These are phyloP conservation scores for Turritopsis dohrnii DNA, from an alignment of 30 jellyfish, hydroid and myxozoan species.

Conservation along the genomic window DNA sequence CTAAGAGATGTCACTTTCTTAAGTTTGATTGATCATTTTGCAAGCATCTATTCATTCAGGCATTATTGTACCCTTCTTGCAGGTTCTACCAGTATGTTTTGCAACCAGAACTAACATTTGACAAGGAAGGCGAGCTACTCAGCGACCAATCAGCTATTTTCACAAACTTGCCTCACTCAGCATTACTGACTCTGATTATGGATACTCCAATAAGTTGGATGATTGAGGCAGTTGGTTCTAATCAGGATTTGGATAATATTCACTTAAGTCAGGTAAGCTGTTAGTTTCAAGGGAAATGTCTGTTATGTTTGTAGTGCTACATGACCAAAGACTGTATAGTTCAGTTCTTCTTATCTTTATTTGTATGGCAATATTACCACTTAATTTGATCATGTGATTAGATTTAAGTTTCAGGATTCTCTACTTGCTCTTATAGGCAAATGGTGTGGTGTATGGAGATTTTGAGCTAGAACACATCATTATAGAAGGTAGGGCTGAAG, in stretches of 20 bases:
- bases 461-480: constrained; percentile 83
- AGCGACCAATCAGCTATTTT: constrained; percentile 66
- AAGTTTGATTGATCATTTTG: too few relatives aligned
- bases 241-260: constrained; percentile 80
- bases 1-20: too few relatives aligned
- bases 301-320: too few relatives aligned
- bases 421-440: constrained; percentile 41
- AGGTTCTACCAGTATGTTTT: constrained; percentile 88
- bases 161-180: constrained; percentile 78
- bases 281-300: too few relatives aligned
- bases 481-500: constrained; percentile 80
- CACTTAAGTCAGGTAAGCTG: constrained; percentile 59
- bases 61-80: neutral
- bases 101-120: constrained; percentile 74
- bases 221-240: constrained; percentile 82
- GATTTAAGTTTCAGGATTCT: neutral
- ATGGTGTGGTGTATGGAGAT: constrained; percentile 74
- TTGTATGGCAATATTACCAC: too few relatives aligned
- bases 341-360: too few relatives aligned
- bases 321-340: too few relatives aligned
- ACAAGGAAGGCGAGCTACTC: constrained; percentile 37
- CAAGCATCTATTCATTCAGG: too few relatives aligned
- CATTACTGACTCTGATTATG: constrained; percentile 70
- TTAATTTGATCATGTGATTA: neutral
- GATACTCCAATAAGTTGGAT: constrained; percentile 95